Evolutionary conservation across 1,140 invertebrate species (phyloP), one percentile per base, ranked within the genome.

Genomic region (Araneus ventricosus): DNA sequence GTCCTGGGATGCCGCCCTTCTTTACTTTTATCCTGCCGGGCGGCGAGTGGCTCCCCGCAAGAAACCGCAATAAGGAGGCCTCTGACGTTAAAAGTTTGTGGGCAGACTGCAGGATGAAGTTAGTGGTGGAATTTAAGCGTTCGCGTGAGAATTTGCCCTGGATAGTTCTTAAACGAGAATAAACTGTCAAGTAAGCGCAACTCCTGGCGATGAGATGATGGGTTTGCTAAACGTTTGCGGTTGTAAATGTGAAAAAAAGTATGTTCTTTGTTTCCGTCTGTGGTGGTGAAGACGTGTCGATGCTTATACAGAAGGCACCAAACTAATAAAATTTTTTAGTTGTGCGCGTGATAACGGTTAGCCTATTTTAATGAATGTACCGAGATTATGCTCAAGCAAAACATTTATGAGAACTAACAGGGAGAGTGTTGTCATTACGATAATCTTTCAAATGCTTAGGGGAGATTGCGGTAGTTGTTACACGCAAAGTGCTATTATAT

Each of bases 1-100:
- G 45, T 57, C 79, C 30, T 30, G 8, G 45, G 70, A 79, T 41
- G 45, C 59, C 89, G 70, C 89, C 89, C 70, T 52, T 91, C n/a
- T 79, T 84, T 45, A 27, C n/a, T 79, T 91, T 91, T 84, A 91
- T 91, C 89, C 89, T 22, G 24, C 82, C 8, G 39, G 41, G 82
- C n/a, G 82, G n/a, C 37, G 34, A 82, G 79, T 37, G 8, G 34
- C 45, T 27, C 82, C 82, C 82, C 45, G 45, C 39, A 45, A 82
- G 79, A 52, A 63, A 84, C 80, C 80, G 52, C 80, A 91, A 91
- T 91, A 91, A 91, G 89, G 27, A 61, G 89, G 52, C 20, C 57
- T 91, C 17, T 30, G 89, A 45, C 89, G 79, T 91, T 91, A 91
- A 91, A 91, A 91, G 89, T 91, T n/a, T 91, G 84, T 91, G 79